These are phyloP conservation scores for Campaea margaritaria DNA, from an alignment of 2,888 invertebrate species.

Conservation along the genomic window DNA sequence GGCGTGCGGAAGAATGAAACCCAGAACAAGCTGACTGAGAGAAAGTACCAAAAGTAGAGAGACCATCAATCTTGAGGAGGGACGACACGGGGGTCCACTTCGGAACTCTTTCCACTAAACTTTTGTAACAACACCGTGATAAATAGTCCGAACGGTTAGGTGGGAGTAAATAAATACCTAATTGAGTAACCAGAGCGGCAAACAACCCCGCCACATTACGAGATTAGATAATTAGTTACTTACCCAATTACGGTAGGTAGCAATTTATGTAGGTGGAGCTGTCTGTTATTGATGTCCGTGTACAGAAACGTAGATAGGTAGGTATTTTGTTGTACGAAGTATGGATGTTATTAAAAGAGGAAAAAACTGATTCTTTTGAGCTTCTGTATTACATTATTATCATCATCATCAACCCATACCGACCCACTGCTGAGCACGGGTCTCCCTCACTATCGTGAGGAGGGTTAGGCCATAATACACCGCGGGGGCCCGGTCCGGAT, in stretches of 20 bases:
- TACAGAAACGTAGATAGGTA: background rate
- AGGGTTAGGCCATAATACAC: no score
- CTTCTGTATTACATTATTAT: no score
- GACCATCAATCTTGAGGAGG: constrained; percentile 76
- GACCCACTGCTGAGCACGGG: no score
- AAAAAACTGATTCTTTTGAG: no score
- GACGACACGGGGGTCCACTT: constrained; percentile 75
- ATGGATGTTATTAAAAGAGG: background rate
- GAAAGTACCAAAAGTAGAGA: constrained; percentile 35
- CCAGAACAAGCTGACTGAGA: constrained; percentile 61
- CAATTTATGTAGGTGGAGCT: constrained; percentile 13
- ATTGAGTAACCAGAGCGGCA: constrained; percentile 44
- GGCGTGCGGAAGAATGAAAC: constrained; percentile 42
- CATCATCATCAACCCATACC: no score
- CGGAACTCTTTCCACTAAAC: constrained; percentile 74
- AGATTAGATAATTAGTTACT: constrained; percentile 46
- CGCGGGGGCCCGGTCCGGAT: no score
- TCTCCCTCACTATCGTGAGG: no score
- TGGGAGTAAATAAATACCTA: constrained; percentile 53
- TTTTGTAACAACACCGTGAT: constrained; percentile 75
- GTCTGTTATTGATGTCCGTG: constrained; percentile 16
- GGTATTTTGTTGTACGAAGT: background rate
- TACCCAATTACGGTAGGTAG: constrained; percentile 27
- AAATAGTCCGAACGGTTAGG: constrained; percentile 68
- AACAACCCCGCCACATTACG: constrained; percentile 41